A percentile compares a stretch with the other conserved stretches of the same genome.
Evolutionary conservation across 2,113 vertebrate genomes (phyloP).

Genomic region (Oreochromis spilurus): DNA sequence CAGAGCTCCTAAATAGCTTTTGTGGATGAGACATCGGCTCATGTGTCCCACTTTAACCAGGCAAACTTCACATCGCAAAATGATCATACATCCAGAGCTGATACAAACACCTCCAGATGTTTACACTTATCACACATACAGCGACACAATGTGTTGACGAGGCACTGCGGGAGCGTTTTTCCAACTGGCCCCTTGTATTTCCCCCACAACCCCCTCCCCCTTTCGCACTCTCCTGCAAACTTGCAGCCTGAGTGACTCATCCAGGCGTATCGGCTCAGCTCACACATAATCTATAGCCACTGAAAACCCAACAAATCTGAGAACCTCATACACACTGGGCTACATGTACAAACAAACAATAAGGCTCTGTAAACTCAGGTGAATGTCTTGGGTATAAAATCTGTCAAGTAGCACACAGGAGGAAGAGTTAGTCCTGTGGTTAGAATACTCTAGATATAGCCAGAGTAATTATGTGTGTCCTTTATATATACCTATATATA

Average conservation of each 20-base stretch:
- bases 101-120: background rate
- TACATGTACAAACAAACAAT: background rate
- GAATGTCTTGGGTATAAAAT: background rate
- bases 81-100: background rate
- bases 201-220: constrained; percentile 26
- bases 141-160: constrained; percentile 21
- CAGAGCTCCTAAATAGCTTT: background rate
- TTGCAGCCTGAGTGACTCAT: constrained; percentile 79
- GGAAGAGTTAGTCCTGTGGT: background rate
- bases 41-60: background rate
- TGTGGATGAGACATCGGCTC: background rate
- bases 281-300: constrained; percentile 52
- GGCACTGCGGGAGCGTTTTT: constrained; percentile 61
- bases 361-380: background rate
- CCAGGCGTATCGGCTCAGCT: constrained; percentile 65
- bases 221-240: constrained; percentile 73
- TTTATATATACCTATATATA: background rate
- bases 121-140: background rate
- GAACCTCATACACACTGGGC: background rate
- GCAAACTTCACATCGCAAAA: background rate
- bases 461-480: background rate
- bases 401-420: background rate
- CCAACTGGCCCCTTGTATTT: constrained; percentile 27
- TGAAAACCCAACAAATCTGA: constrained; percentile 34
- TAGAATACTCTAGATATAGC: background rate